Base-by-base conservation (phyloP, 2,888 invertebrate genomes). In the Dolomedes plantarius region DNA sequence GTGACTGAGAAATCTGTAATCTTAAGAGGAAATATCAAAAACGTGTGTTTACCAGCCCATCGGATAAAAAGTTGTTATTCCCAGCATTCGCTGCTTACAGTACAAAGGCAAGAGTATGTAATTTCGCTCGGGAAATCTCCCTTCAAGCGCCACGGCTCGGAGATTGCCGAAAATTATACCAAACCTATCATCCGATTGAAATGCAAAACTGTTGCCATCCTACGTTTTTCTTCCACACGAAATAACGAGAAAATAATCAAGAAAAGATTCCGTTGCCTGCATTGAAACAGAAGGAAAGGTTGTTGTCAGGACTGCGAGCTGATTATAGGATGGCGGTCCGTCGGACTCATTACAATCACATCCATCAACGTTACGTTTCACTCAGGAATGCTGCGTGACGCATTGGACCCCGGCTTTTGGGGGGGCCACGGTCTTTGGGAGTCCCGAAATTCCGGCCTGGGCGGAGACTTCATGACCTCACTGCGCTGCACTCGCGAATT, bases 311-410 rank as follows among this genome's bases (percentile, higher is more conserved):
- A 74, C 50, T 64, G 62, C 46, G 11, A 62, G 75, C 74, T 82
- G 82, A 82, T 82, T 82, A 82, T 67, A 82, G 82, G 75, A 75
- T 69, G 56, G 69, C 31, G 39, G 69, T 19, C 36, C 13, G 69
- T 41, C 46, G 69, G 67, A 82, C 75, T 82, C 82, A 82, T 82
- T 82, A 82, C 75, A 76, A 82, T 69, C 82, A 46, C 82, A 82
- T 82, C 82, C 82, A 82, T 82, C 82, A 82, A 75, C 62, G 69
- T 69, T 82, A 73, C 64, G 75, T 76, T 76, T 71, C 75, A 50
- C 41, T 27, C 36, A 41, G 82, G 82, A 82, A 82, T 82, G 82
- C 82, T 56, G 69, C 74, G 74, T 68, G 81, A 74, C 75, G 69
- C 64, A 73, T 64, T 23, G 69, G 41, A 41, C 69, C 69, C 41